Base-by-base conservation (phyloP, 2,113 vertebrate genomes). In the Dermatemys mawii region DNA sequence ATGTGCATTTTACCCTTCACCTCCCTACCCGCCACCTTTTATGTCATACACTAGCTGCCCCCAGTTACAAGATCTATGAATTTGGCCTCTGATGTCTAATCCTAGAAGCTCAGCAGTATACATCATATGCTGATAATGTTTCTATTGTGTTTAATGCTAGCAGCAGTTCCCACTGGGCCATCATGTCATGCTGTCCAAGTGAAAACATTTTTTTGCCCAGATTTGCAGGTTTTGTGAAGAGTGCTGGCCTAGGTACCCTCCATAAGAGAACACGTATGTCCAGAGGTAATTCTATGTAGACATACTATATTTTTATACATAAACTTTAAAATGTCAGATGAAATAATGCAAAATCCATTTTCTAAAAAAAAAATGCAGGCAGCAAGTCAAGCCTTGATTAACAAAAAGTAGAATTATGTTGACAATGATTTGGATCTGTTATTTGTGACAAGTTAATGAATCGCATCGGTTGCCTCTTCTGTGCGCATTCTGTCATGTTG, bases 241-340 rank as follows among this genome's bases (percentile, higher is more conserved):
- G 75, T 27, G 35, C 86, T 95, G 84, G 88, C 95, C 83, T 94
- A 88, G 91, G 9, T 11, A 67, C 88, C 93, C 94, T 90, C 86
- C 29, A 2, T 87, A 90, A 49, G 35, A 88, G 26, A 81, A 4
- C 78, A 41, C 51, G 81, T 70, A 90, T 70, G 48, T 54, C 44
- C 4, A 2, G 67, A 21, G 83, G 49, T 75, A 49, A 73, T 87
- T 38, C 84, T 48, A 32, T 16, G 41, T 91, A n/a, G 84, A 85
- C 92, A 60, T 49, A 35, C 21, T 44, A 87, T 41, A 76, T 90
- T 51, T 76, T 60, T 63, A 82, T 87, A 21, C 51, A 46, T 90
- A 81, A 44, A 51, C 60, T 94, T 96, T 75, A 14, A 92, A 94
- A 88, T 90, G 26, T 16, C 8, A 16, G 51, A 49, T 93, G 95